These are phyloP conservation scores for Bryconaethiops microstoma DNA, from an alignment of 2,797 vertebrate genomes.

Conservation along the genomic window DNA sequence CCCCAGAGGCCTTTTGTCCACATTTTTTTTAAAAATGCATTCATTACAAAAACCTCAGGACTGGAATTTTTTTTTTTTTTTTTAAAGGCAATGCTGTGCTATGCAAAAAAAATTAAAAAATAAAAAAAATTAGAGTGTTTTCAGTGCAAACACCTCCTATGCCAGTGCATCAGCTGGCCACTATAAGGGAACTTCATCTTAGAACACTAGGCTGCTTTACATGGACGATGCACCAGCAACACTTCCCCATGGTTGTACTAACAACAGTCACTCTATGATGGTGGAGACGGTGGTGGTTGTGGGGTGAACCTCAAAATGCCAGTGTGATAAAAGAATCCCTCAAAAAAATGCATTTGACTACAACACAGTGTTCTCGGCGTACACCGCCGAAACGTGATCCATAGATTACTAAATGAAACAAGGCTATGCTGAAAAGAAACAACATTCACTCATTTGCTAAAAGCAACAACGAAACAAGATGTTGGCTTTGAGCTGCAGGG, in stretches of 20 bases:
- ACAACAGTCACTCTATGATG: not conserved
- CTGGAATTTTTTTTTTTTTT: too few relatives aligned
- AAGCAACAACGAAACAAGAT: constrained; percentile 9
- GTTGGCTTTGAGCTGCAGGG: not conserved
- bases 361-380: constrained; percentile 35
- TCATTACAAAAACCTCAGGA: too few relatives aligned
- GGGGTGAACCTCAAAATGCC: constrained; percentile 67
- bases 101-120: too few relatives aligned
- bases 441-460: constrained; percentile 39
- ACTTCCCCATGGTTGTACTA: not conserved
- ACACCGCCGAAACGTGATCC: constrained; percentile 29
- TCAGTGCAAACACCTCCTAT: not conserved
- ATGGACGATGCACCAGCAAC: not conserved
- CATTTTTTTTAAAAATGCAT: too few relatives aligned
- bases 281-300: not conserved
- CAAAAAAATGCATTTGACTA: constrained; percentile 53
- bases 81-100: too few relatives aligned
- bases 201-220: constrained; percentile 10
- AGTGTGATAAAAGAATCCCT: constrained; percentile 66
- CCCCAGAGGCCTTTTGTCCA: too few relatives aligned
- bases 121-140: too few relatives aligned
- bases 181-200: not conserved
- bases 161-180: not conserved
- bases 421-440: constrained; percentile 32
- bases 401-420: constrained; percentile 43